A percentile compares a stretch with the other conserved stretches of the same genome.
phyloP scores from a whole-genome alignment of 2,113 vertebrate genomes.

The Brachyhypopomus occidentalis region DNA sequence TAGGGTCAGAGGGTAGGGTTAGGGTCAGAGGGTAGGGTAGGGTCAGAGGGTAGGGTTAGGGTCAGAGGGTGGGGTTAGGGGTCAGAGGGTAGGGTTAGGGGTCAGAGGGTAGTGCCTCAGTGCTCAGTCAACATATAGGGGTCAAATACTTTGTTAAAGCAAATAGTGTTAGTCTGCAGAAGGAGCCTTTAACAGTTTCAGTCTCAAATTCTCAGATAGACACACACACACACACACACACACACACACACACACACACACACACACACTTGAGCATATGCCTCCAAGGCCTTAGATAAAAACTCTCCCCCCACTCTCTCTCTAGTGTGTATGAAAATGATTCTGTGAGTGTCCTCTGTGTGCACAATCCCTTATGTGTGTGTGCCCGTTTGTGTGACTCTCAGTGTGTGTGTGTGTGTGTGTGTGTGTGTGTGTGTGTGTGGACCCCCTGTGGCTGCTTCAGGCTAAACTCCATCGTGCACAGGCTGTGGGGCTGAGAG shows the following conservation, averaged over 20 bases:
- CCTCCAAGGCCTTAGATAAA: slow-evolving; percentile 36
- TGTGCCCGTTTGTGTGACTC: slow-evolving; percentile 39
- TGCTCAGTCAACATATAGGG: slow-evolving; percentile 10
- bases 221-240: background rate
- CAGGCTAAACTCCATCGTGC: slow-evolving; percentile 48
- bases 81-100: no score
- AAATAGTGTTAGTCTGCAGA: slow-evolving; percentile 27
- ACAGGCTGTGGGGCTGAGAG: slow-evolving; percentile 41
- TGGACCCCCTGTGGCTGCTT: slow-evolving; percentile 52
- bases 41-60: no score
- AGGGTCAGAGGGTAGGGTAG: no score
- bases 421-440: slow-evolving; percentile 14
- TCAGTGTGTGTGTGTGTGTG: slow-evolving; percentile 45
- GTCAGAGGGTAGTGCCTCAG: background rate
- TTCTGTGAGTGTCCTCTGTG: slow-evolving; percentile 66
- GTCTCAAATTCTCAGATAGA: slow-evolving; percentile 42
- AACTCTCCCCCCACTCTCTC: slow-evolving; percentile 42
- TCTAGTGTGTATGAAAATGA: slow-evolving; percentile 53
- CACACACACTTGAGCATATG: slow-evolving; percentile 39
- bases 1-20: no score
- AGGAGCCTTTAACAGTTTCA: slow-evolving; percentile 43
- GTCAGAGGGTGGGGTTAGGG: no score
- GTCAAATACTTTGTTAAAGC: slow-evolving; percentile 23
- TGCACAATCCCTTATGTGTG: slow-evolving; percentile 53
- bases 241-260: background rate